Conservation (phyloP, 1,140 invertebrate genomes). For the Caerostris darwini region DNA sequence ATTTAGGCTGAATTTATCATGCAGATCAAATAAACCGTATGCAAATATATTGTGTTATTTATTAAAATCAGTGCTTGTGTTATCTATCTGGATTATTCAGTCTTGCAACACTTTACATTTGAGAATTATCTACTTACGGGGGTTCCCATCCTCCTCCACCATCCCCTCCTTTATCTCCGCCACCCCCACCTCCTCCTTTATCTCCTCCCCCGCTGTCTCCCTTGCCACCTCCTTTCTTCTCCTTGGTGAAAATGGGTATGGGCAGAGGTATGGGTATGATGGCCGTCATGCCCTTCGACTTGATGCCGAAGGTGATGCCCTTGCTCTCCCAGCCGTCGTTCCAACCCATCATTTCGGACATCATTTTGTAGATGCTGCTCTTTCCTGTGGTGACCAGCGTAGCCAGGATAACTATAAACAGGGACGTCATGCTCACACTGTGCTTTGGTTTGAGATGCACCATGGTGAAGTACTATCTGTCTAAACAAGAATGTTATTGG, state of each 20-base stretch:
- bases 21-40: too few species aligned
- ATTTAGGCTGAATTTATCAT: too few species aligned
- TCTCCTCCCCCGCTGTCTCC: neutral
- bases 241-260: conserved; percentile 72
- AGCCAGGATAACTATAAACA: conserved; percentile 2
- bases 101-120: too few species aligned
- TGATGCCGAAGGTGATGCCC: conserved; percentile 65
- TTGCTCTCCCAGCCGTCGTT: conserved; percentile 69
- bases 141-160: conserved; percentile 56
- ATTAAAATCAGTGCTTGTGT: too few species aligned
- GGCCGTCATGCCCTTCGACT: conserved; percentile 75
- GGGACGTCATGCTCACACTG: neutral
- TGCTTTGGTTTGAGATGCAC: neutral
- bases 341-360: conserved; percentile 68
- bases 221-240: conserved; percentile 41
- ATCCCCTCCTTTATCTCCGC: neutral
- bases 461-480: neutral
- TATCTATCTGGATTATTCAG: too few species aligned
- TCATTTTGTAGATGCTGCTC: conserved; percentile 47
- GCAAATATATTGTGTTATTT: too few species aligned
- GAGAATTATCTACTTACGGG: conserved; percentile 5
- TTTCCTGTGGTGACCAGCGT: neutral
- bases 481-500: neutral
- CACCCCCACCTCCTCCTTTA: conserved; percentile 25
- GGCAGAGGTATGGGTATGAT: conserved; percentile 72